Evolutionary conservation across 2,113 vertebrate genomes (phyloP), one percentile per base, ranked within the genome.

Genomic region (Vimba vimba): DNA sequence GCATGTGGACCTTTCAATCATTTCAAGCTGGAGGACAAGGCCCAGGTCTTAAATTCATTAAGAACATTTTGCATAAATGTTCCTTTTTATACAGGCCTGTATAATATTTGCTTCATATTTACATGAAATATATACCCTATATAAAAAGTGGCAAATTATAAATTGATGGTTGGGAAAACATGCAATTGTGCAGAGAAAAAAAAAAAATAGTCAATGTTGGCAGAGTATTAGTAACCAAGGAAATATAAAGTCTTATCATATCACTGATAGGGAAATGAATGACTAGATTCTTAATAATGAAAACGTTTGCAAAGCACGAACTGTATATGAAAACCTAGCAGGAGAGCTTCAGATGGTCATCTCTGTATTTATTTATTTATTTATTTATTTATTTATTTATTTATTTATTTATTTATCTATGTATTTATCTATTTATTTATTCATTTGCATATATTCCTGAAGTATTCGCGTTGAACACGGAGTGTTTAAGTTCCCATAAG

Each of bases 1-100:
- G 43, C 85, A 87, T 45, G 71, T 85, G 43, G 77, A 86, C 60
- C 71, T 52, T 82, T 84, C 47, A 79, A 19, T 79, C 64, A 79
- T 82, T 52, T 73, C 25, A 39, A 71, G 4, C 27, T 82, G 36
- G 15, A 82, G 66, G 30, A 68, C 39, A 55, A 68, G 78, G n/a
- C 8, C 79, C 12, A 25, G 25, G 55, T 25, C 13, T 66, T 62
- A 66, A 66, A 30, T 45, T 47, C 8, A 50, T 66, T 4, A 43
- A 62, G 50, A 78, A 10, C 19, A 55, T 57, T 13, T 36, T 23
- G 36, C 36, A 73, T 71, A 12, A 19, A 69, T 52, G 13, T 7
- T 7, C 15, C 17, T 7, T 62, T 62, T 62, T 62, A 62, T 25
- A 62, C 4, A 25, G 59, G 60, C n/a, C 23, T 11, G 25, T 62